phyloP scores from a whole-genome alignment of 37 sponge, comb jelly and placozoan genomes.

The Cliona cf. orientalis region DNA sequence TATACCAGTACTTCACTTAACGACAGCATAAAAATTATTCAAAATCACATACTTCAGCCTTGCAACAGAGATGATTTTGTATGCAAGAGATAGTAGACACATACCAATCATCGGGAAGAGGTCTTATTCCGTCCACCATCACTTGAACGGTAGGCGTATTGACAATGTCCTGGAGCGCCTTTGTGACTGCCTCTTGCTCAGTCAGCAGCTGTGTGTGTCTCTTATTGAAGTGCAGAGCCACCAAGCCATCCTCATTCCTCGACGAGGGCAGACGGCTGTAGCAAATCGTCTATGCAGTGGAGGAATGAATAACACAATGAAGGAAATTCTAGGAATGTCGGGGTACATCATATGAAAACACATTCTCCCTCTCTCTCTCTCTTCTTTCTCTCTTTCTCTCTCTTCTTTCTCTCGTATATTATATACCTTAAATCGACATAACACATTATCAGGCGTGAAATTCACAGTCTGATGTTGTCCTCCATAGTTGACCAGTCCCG shows the following conservation, averaged over 20 bases:
- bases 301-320: neutral
- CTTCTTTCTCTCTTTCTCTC: conserved; percentile 17
- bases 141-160: conserved; percentile 47
- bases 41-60: no score
- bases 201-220: conserved; percentile 37
- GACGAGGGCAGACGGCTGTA: conserved; percentile 78
- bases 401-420: no score
- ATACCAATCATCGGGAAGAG: conserved; percentile 78
- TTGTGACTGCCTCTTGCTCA: conserved; percentile 41
- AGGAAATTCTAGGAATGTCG: neutral
- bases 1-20: no score
- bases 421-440: conserved; percentile 60
- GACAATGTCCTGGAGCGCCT: conserved; percentile 41
- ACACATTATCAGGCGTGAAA: conserved; percentile 79
- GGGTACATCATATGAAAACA: neutral
- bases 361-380: neutral
- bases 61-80: no score
- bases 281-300: conserved; percentile 53
- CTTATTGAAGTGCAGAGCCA: conserved; percentile 78
- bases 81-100: no score
- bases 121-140: conserved; percentile 62
- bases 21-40: no score
- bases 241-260: conserved; percentile 89
- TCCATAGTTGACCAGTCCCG: conserved; percentile 72
- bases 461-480: conserved; percentile 65